Base-by-base conservation (phyloP, 2,888 invertebrate genomes). In the Caenorhabditis afra region DNA sequence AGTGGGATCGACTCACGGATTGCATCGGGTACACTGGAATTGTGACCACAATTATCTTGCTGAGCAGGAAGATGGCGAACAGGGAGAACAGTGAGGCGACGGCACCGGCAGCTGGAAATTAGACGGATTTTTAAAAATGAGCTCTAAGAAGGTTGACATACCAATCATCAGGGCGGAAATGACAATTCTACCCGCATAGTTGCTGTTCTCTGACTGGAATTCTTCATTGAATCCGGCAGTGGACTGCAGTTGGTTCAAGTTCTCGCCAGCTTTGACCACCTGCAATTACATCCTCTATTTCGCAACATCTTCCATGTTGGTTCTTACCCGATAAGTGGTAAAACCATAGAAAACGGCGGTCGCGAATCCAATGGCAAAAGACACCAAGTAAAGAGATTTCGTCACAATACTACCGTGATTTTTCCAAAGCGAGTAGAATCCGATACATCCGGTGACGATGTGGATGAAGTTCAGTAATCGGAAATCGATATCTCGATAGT, bases 361-460 rank as follows among this genome's bases (percentile, higher is more conserved):
- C 20, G 85, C 81, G 14, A 88, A 81, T 29, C 88, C 87, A 37
- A 90, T 79, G 14, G 85, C 85, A 12, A 89, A 74, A 1, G 87
- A 87, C 0, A 90, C 82, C 14, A 81, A 79, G 73, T 90, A 90
- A 1, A 90, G 74, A 0, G 87, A 82, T 67, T 90, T 90, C 8
- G 88, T 87, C 7, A 90, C 87, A 53, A 90, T 88, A 39, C 85
- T 86, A n/a, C 90, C 90, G 58, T 88, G 88, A 47, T 87, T 89
- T n/a, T 83, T 81, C 47, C 73, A 67, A 35, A 90, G 84, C 35
- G 89, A 88, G 65, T 87, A 87, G 41, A 90, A 81, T n/a, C 86
- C 86, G n/a, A 88, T 84, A 18, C 65, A 59, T 18, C 89, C 89
- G 22, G 87, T 87, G 8, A 89, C 71, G 7, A 84, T 78, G 58